A percentile compares a stretch with the other conserved stretches of the same genome.
phyloP scores from a whole-genome alignment of 2,113 vertebrate species.

The Beaufortia kweichowensis region DNA sequence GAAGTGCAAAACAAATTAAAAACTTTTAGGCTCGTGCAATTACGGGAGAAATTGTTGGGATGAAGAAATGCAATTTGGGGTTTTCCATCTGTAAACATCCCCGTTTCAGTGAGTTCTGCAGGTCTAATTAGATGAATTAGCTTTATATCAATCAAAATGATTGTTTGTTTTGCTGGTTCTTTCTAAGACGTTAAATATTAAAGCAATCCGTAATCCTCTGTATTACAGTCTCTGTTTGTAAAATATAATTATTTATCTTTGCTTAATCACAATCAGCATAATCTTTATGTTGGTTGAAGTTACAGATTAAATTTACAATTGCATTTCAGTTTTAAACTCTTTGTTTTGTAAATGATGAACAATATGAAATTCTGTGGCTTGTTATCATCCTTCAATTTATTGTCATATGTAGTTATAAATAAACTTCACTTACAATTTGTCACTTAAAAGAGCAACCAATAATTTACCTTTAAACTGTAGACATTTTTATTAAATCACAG shows the following conservation, averaged over 20 bases:
- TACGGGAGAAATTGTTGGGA: slow-evolving; percentile 45
- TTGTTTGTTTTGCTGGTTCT: neutral
- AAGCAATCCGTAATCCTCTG: no score
- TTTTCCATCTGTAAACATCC: slow-evolving; percentile 37
- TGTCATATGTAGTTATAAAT: slow-evolving; percentile 1
- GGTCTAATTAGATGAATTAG: slow-evolving; percentile 27
- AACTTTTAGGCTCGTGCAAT: slow-evolving; percentile 48
- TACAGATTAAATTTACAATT: no score
- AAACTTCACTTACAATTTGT: neutral
- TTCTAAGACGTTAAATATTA: neutral
- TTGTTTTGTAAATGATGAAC: no score
- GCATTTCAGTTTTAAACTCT: no score
- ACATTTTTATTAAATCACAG: neutral
- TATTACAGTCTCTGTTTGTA: no score
- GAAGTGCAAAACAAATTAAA: slow-evolving; percentile 54
- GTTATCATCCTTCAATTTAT: neutral
- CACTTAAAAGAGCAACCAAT: slow-evolving; percentile 10
- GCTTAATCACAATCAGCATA: no score
- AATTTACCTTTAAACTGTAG: slow-evolving; percentile 18
- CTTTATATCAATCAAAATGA: slow-evolving; percentile 9
- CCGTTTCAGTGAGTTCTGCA: slow-evolving; percentile 35
- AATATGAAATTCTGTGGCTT: no score
- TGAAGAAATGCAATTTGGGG: slow-evolving; percentile 40
- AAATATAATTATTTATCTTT: no score
- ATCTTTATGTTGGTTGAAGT: no score